These are phyloP conservation scores for Eugnorisma glareosa DNA, from an alignment of 2,888 invertebrate species.

Conservation along the genomic window DNA sequence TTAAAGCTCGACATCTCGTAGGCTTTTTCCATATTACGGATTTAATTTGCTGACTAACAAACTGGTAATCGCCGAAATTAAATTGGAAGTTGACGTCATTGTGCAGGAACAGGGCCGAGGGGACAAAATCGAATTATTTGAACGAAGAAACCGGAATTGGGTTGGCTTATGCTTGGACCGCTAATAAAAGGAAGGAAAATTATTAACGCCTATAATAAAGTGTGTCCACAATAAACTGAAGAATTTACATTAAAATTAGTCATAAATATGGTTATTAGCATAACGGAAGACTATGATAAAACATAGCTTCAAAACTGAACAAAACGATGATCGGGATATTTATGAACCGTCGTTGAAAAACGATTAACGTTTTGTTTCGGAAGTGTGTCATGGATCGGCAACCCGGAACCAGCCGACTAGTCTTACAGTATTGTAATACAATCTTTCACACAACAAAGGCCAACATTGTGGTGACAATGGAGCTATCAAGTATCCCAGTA, in stretches of 20 bases:
- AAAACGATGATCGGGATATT: conserved; percentile 28
- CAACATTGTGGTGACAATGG: conserved; percentile 76
- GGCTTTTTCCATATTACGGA: conserved; percentile 37
- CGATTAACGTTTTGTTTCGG: conserved; percentile 56
- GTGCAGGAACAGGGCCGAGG: conserved; percentile 38
- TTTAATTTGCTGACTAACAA: conserved; percentile 51
- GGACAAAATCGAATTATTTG: conserved; percentile 50
- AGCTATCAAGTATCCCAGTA: conserved; percentile 70
- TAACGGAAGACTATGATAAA: conserved; percentile 13
- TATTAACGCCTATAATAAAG: conserved; percentile 16
- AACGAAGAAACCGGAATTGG: conserved; percentile 58
- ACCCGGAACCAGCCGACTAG: conserved; percentile 61
- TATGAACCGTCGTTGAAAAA: conserved; percentile 25
- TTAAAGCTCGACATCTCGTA: conserved; percentile 33
- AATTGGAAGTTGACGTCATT: conserved; percentile 63
- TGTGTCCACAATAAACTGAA: conserved; percentile 17
- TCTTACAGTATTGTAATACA: conserved; percentile 72
- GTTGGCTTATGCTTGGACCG: conserved; percentile 36
- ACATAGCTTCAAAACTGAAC: conserved; percentile 15
- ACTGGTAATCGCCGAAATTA: conserved; percentile 51
- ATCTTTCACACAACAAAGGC: conserved; percentile 74
- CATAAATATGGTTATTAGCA: conserved; percentile 4
- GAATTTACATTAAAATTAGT: conserved; percentile 12
- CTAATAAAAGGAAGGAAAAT: conserved; percentile 24
- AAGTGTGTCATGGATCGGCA: conserved; percentile 62